Base-by-base conservation (phyloP, 2,888 invertebrate species). In the Pammene aurita region DNA sequence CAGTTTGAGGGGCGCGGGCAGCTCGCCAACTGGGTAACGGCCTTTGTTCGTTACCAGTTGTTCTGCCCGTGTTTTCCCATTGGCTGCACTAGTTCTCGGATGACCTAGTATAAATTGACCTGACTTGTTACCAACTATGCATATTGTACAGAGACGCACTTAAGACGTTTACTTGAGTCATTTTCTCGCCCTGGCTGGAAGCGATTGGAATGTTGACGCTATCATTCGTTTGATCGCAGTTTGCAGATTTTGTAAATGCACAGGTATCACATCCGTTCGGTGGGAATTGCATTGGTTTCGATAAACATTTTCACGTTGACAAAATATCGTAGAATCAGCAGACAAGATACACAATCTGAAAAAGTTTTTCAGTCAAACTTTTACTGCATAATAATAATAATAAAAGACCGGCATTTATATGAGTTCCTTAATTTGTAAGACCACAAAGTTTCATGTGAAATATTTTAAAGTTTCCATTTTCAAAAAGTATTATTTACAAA, bases 41-140 rank as follows among this genome's bases (percentile, higher is more conserved):
- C 57, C 63, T 52, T 63, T 63, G 68, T 68, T 64, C 63, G 63
- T 44, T 56, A 60, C 56, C 57, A 63, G 48, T 52, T 52, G 48
- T 54, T 54, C 54, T 54, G 54, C n/a, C 0, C 26, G 26, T 11
- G 18, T 50, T 0, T 50, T 16, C 18, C 4, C 9, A 10, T 5
- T 50, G 18, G 11, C 10, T 11, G 11, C 13, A 42, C 42, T 7
- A 44, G 44, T 7, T 46, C 14, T 48, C 6, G 18, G 18, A 18
- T 7, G 5, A 26, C 13, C 50, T 6, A 50, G 50, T 50, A 7
- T 50, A 26, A 50, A 2, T 50, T 50, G 26, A 50, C 26, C 48
- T 38, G 2, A 38, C 7, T 6, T 38, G 38, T 38, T 26, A 26
- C 26, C 26, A 26, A 26, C 1, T 26, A 2, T 26, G 1, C 26